Percentiles rank a stretch among this genome's conserved stretches.
phyloP scores from a whole-genome alignment of 2,113 vertebrate genomes.

The Agelaius phoeniceus region DNA sequence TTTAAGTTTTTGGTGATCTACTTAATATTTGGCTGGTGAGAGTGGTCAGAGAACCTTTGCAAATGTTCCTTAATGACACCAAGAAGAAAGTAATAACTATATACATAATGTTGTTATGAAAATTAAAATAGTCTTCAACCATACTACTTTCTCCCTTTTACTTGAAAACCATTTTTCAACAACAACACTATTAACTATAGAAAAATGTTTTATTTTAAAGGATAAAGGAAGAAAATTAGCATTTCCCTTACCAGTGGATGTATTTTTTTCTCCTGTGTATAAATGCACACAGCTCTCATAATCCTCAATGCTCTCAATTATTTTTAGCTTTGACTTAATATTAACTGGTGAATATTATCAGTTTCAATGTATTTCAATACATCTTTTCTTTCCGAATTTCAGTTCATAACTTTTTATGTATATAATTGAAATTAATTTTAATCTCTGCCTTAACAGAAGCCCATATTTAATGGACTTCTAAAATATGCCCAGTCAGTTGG shows the following conservation, averaged over 20 bases:
- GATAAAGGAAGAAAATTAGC: not conserved
- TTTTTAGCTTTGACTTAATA: slow-evolving; percentile 12
- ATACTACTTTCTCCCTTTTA: not conserved
- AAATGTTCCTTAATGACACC: not conserved
- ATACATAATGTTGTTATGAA: not conserved
- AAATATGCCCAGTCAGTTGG: not conserved
- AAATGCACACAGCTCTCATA: not conserved
- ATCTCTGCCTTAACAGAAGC: not conserved
- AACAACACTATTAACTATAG: not conserved
- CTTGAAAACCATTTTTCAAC: not conserved
- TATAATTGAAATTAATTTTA: slow-evolving; percentile 6
- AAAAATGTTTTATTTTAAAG: not conserved
- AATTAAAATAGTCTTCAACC: not conserved
- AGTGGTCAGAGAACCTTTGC: not conserved
- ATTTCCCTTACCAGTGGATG: not conserved
- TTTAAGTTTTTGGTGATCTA: not conserved
- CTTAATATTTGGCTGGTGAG: not conserved
- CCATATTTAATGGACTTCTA: not conserved
- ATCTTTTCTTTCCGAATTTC: not conserved
- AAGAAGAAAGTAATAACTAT: not conserved
- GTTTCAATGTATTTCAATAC: not conserved
- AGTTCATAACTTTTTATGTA: not conserved
- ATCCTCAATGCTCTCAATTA: not conserved
- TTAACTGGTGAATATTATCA: not conserved
- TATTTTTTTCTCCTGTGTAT: not conserved